Evolutionary conservation across 2,888 invertebrate genomes (phyloP).

Genomic region (Coleophora deauratella): DNA sequence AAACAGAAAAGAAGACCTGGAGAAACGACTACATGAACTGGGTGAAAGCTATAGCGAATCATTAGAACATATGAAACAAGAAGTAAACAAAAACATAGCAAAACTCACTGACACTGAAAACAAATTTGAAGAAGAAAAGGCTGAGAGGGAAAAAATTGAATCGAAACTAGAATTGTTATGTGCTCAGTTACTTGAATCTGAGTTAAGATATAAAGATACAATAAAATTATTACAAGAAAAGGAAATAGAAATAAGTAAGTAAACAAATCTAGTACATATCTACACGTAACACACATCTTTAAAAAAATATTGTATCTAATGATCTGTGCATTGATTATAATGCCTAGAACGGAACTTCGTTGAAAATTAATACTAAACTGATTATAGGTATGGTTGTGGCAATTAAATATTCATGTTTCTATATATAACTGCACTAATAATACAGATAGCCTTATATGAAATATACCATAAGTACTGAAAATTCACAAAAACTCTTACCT

Average conservation of each 20-base stretch:
- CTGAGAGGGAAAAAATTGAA: constrained; percentile 36
- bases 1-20: constrained; percentile 52
- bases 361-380: no score
- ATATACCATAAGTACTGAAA: no score
- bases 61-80: constrained; percentile 34
- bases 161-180: constrained; percentile 32
- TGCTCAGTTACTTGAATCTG: constrained; percentile 35
- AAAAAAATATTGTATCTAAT: no score
- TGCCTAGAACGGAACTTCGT: no score
- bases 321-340: no score
- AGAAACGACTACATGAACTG: constrained; percentile 40
- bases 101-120: constrained; percentile 46
- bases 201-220: constrained; percentile 31
- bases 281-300: neutral
- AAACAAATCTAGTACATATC: neutral
- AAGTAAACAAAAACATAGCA: constrained; percentile 32
- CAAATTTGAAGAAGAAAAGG: constrained; percentile 35
- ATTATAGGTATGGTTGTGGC: no score
- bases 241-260: constrained; percentile 29
- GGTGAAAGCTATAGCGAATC: constrained; percentile 45
- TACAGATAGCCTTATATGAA: no score
- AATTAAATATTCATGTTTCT: no score
- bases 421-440: no score
- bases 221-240: constrained; percentile 27
- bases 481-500: no score